These are phyloP conservation scores for Phrixothrix hirtus DNA, from an alignment of 2,888 invertebrate species.

Conservation along the genomic window DNA sequence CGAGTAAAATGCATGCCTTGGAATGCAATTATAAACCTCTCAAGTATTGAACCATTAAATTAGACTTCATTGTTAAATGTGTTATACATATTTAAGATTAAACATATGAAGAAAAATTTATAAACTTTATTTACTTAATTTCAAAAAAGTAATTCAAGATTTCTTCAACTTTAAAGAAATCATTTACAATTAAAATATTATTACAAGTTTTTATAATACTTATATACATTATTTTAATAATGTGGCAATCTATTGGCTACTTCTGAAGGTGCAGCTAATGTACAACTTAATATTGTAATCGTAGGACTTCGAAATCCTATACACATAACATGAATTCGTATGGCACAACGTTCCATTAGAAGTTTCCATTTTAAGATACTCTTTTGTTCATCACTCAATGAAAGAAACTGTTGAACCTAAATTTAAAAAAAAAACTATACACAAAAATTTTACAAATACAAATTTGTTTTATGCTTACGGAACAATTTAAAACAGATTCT, in stretches of 20 bases:
- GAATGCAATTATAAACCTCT: too few relatives aligned
- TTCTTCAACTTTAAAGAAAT: too few relatives aligned
- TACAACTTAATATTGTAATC: slow-evolving; percentile 50
- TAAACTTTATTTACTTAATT: neutral
- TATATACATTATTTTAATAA: slow-evolving; percentile 39
- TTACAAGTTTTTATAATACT: neutral
- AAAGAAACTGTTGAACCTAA: slow-evolving; percentile 61
- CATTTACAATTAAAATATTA: neutral
- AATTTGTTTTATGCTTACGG: slow-evolving; percentile 59
- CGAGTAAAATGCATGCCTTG: too few relatives aligned
- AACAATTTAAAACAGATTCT: slow-evolving; percentile 62
- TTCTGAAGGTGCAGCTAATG: slow-evolving; percentile 46
- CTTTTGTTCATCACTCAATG: slow-evolving; percentile 59
- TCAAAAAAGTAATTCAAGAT: too few relatives aligned
- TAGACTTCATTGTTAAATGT: too few relatives aligned
- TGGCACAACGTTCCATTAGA: slow-evolving; percentile 66
- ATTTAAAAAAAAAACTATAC: slow-evolving; percentile 28
- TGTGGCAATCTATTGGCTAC: slow-evolving; percentile 51
- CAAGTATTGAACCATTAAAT: too few relatives aligned
- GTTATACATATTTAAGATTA: too few relatives aligned
- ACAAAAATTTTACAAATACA: neutral
- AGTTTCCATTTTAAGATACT: slow-evolving; percentile 66
- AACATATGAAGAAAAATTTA: neutral
- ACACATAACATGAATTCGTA: slow-evolving; percentile 57
- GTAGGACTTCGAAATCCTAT: slow-evolving; percentile 45